A percentile compares a stretch with the other conserved stretches of the same genome.
phyloP scores from a whole-genome alignment of 2,888 invertebrate genomes.

The Athripsodes cinereus region DNA sequence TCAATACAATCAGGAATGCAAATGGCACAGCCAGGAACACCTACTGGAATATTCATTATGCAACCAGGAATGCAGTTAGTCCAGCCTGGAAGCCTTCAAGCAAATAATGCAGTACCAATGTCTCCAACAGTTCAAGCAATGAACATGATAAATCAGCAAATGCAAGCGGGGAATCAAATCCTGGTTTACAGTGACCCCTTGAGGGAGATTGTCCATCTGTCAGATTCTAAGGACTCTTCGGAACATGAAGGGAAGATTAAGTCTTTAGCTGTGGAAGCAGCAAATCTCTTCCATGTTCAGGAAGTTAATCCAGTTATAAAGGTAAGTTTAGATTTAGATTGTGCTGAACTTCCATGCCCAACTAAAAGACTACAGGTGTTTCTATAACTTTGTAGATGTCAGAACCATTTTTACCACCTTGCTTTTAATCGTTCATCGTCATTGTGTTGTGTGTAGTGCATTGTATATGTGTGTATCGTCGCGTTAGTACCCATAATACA shows the following conservation, averaged over 20 bases:
- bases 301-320: conserved; percentile 30
- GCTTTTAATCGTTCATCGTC: no score
- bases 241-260: conserved; percentile 45
- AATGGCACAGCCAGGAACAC: background rate
- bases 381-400: background rate
- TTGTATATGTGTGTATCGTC: no score
- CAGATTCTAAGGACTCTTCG: conserved; percentile 41
- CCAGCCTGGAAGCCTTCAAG: background rate
- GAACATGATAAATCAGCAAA: conserved; percentile 17
- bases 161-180: background rate
- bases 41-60: background rate
- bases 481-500: no score
- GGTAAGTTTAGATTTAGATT: no score
- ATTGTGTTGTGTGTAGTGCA: no score
- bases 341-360: no score
- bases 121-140: background rate
- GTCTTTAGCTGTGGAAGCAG: conserved; percentile 56
- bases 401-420: background rate
- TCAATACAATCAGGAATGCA: background rate
- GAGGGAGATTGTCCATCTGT: conserved; percentile 55
- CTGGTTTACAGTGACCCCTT: conserved; percentile 50
- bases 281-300: conserved; percentile 51
- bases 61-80: background rate
- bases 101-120: background rate
- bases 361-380: no score